Evolutionary conservation across 2,888 invertebrate genomes (phyloP).

Genomic region (Ormyrus labotus): DNA sequence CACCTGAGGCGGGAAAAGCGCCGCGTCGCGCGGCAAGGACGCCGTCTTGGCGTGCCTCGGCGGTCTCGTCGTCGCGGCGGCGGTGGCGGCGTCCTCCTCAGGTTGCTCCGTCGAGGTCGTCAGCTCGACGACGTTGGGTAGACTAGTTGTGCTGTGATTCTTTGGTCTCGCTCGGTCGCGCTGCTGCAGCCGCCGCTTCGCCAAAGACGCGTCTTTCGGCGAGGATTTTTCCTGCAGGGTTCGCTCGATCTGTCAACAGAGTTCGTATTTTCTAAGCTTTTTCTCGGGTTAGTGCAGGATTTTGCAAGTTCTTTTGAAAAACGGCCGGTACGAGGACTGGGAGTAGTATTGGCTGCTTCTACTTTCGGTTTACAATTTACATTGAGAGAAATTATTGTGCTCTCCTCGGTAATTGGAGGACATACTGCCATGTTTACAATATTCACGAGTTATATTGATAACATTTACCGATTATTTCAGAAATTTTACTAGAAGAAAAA

Average conservation of each 20-base stretch:
- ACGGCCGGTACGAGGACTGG: too few relatives aligned
- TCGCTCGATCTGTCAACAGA: constrained; percentile 31
- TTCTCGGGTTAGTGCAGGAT: too few relatives aligned
- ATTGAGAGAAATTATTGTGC: too few relatives aligned
- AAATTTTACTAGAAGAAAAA: too few relatives aligned
- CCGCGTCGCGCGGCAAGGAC: constrained; percentile 43
- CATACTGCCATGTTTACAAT: too few relatives aligned
- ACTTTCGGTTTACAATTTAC: too few relatives aligned
- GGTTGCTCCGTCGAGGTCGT: background rate
- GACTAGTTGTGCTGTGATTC: constrained; percentile 77
- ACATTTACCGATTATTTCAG: too few relatives aligned
- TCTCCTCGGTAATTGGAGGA: too few relatives aligned
- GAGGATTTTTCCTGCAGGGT: constrained; percentile 18
- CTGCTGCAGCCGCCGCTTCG: background rate
- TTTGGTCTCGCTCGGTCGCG: constrained; percentile 68
- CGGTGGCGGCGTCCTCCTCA: background rate
- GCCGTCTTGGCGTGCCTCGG: constrained; percentile 43
- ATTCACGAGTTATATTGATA: too few relatives aligned
- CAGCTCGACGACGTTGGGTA: constrained; percentile 78
- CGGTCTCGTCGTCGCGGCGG: constrained; percentile 17
- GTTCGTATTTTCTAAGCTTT: too few relatives aligned
- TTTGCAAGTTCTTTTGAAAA: too few relatives aligned
- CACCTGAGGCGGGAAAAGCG: constrained; percentile 37
- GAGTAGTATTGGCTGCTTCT: too few relatives aligned
- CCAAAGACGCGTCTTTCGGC: constrained; percentile 7